Percentiles rank a stretch among this genome's conserved stretches.
Evolutionary conservation across 2,888 invertebrate genomes (phyloP).

Genomic region (Sisyra nigra): DNA sequence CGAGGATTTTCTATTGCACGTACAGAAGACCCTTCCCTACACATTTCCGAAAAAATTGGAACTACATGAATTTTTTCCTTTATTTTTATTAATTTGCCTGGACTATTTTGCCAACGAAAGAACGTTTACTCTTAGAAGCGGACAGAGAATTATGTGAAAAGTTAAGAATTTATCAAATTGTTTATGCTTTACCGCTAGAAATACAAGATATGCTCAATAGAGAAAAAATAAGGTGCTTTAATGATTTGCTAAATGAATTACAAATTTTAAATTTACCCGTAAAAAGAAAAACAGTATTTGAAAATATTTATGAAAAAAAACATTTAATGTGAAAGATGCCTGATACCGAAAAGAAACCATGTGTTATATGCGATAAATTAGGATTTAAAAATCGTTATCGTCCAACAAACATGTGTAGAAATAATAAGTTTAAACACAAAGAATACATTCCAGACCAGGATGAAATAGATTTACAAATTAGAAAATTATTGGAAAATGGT

Average conservation of each 20-base stretch:
- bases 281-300: too few relatives aligned
- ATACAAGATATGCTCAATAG: conserved; percentile 3
- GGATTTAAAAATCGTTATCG: conserved; percentile 4
- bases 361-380: conserved; percentile 1
- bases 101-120: not conserved
- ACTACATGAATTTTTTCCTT: too few relatives aligned
- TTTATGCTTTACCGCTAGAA: not conserved
- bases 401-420: conserved; percentile 6
- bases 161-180: conserved; percentile 4
- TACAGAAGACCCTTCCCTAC: too few relatives aligned
- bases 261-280: too few relatives aligned
- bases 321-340: not conserved
- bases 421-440: conserved; percentile 8
- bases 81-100: too few relatives aligned
- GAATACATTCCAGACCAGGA: conserved; percentile 9
- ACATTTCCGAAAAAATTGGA: too few relatives aligned
- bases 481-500: conserved; percentile 7
- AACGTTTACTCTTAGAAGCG: conserved; percentile 3
- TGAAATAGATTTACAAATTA: conserved; percentile 11
- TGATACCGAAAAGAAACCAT: conserved; percentile 4
- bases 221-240: not conserved
- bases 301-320: too few relatives aligned
- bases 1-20: too few relatives aligned
- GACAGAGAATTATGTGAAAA: not conserved
- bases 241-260: conserved; percentile 4